phyloP scores from a whole-genome alignment of 2,113 vertebrate genomes.

The Hydrochoerus hydrochaeris region DNA sequence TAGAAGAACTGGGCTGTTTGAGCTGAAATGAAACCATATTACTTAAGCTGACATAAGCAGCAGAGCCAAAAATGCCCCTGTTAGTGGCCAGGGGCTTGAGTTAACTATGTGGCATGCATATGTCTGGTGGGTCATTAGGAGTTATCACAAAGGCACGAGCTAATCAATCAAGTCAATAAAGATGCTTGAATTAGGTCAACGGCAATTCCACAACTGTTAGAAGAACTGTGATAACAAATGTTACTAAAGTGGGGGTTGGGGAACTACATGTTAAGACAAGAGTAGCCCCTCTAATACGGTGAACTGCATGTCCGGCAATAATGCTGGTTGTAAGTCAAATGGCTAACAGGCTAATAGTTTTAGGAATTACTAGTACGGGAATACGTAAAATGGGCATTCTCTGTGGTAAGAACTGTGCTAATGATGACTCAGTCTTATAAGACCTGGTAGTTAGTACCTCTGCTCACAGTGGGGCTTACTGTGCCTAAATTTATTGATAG shows the following conservation, averaged over 20 bases:
- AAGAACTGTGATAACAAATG: neutral
- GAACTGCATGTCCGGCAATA: neutral
- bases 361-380: neutral
- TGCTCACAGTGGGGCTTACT: neutral
- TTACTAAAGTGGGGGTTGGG: neutral
- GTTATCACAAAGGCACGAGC: neutral
- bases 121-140: neutral
- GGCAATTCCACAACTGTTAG: neutral
- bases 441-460: neutral
- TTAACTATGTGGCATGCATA: neutral
- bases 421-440: neutral
- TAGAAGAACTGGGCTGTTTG: neutral
- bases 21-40: neutral
- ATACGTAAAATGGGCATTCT: neutral
- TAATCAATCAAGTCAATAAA: neutral
- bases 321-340: neutral
- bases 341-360: neutral
- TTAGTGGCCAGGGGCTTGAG: neutral
- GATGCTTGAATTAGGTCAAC: neutral
- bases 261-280: neutral
- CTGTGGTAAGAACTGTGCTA: neutral
- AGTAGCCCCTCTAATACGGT: neutral
- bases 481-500: neutral
- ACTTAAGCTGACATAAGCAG: neutral
- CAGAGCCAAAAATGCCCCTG: neutral